A percentile compares a stretch with the other conserved stretches of the same genome.
These are phyloP conservation scores for Myotis pilosus DNA, from an alignment of 2,797 vertebrate species.

Conservation along the genomic window DNA sequence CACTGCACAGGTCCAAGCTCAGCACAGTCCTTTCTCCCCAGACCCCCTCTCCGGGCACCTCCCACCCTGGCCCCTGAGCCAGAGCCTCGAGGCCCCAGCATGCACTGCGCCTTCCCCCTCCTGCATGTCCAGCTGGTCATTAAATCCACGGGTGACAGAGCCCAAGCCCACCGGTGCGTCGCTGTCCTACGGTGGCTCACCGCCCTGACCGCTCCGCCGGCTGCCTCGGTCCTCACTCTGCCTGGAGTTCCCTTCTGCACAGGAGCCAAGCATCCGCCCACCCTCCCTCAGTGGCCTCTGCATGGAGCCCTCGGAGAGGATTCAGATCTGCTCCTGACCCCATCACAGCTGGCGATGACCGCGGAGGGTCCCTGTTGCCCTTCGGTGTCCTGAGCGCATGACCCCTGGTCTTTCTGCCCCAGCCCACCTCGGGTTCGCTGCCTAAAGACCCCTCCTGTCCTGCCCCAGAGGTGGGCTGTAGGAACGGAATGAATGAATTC, in stretches of 20 bases:
- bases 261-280: not conserved
- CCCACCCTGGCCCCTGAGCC: not conserved
- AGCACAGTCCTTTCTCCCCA: not conserved
- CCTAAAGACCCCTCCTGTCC: not conserved
- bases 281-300: not conserved
- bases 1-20: not conserved
- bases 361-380: not conserved
- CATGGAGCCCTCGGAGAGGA: not conserved
- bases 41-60: accelerated
- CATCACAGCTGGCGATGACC: accelerated
- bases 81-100: accelerated
- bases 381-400: not conserved
- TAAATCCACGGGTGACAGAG: not conserved
- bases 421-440: accelerated
- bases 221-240: not conserved
- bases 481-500: not conserved
- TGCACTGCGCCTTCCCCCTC: not conserved
- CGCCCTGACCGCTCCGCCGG: not conserved
- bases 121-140: not conserved
- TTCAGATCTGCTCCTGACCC: not conserved
- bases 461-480: no score
- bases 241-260: not conserved
- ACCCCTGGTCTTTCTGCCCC: not conserved
- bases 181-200: not conserved
- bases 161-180: not conserved